phyloP scores from a whole-genome alignment of 2,113 vertebrate species.

The Psilopogon haemacephalus region DNA sequence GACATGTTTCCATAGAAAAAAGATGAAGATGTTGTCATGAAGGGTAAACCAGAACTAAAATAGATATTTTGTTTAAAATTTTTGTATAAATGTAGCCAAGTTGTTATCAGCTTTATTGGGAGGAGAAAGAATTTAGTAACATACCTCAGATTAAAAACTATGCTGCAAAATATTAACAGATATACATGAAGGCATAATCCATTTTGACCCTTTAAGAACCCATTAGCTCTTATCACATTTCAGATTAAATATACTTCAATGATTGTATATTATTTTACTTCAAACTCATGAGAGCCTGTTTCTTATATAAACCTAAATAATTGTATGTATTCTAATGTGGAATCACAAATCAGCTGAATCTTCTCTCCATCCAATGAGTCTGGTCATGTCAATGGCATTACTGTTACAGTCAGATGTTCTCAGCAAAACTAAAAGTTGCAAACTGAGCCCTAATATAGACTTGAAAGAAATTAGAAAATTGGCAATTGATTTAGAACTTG shows the following conservation, averaged over 20 bases:
- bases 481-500: neutral
- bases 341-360: neutral
- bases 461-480: neutral
- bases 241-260: neutral
- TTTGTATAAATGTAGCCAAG: neutral
- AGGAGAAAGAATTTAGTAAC: neutral
- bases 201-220: neutral
- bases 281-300: neutral
- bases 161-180: neutral
- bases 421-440: neutral
- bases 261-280: neutral
- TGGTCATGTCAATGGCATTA: neutral
- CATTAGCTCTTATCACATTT: neutral
- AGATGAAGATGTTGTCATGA: neutral
- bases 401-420: neutral
- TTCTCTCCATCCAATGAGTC: neutral
- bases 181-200: neutral
- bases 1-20: neutral
- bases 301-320: neutral
- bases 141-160: neutral
- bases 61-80: neutral
- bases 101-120: neutral
- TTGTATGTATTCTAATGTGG: neutral
- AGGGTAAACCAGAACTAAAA: neutral
- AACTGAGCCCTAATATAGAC: neutral